Base-by-base conservation (phyloP, 1,140 invertebrate species). In the Pogonus chalceus region DNA sequence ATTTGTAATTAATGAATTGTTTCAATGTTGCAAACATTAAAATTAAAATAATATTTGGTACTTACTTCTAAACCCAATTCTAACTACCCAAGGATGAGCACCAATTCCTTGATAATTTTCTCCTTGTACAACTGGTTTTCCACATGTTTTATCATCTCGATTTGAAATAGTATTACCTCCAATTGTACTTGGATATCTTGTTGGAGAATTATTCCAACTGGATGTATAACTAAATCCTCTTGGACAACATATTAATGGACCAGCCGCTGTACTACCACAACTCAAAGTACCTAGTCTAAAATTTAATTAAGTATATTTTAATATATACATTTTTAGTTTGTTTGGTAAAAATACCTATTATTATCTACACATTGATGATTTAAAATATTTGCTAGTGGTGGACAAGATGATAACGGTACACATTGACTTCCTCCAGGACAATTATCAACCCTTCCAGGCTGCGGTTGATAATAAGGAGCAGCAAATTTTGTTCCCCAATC, bases 1-100 rank as follows among this genome's bases (percentile, higher is more conserved):
- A n/a, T n/a, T n/a, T n/a, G n/a, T n/a, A n/a, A n/a, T n/a, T n/a
- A n/a, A n/a, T n/a, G n/a, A n/a, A n/a, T n/a, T n/a, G n/a, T n/a
- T n/a, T n/a, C n/a, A n/a, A n/a, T n/a, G n/a, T n/a, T n/a, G n/a
- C n/a, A n/a, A n/a, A n/a, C n/a, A n/a, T n/a, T n/a, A n/a, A n/a
- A n/a, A n/a, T n/a, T n/a, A n/a, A n/a, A n/a, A n/a, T n/a, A n/a
- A n/a, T n/a, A n/a, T n/a, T n/a, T n/a, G n/a, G n/a, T 31, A 62
- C 69, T 69, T 69, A 84, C 82, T 78, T 62, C 76, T 79, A 56
- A 84, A 84, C 18, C 81, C 82, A 37, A 85, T 72, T 52, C 83
- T 70, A 0, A 75, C 82, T 0, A 81, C 76, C 74, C 80, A 85
- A 0, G 83, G 83, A 66, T 81, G 80, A 2, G 79, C 72, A 0